These are phyloP conservation scores for Stomorhina lunata DNA, from an alignment of 2,888 invertebrate species.

Conservation along the genomic window DNA sequence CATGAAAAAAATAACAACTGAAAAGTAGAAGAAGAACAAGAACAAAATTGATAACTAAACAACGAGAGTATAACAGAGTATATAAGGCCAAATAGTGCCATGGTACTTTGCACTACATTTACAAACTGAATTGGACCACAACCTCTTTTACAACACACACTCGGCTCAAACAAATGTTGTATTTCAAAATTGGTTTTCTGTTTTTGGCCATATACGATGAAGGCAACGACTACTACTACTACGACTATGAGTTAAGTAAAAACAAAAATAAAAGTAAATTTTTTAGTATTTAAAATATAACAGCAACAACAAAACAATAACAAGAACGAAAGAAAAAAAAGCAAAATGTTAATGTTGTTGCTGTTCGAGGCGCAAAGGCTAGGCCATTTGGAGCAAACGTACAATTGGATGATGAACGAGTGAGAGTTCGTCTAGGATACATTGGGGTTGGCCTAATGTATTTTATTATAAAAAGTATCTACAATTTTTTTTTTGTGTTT, in stretches of 20 bases:
- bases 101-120: slow-evolving; percentile 72
- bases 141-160: slow-evolving; percentile 52
- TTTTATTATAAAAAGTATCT: slow-evolving; percentile 67
- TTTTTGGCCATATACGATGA: slow-evolving; percentile 8
- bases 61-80: slow-evolving; percentile 68
- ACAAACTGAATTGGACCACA: slow-evolving; percentile 62
- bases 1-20: slow-evolving; percentile 10
- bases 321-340: neutral
- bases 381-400: slow-evolving; percentile 74
- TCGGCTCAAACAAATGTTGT: neutral
- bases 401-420: slow-evolving; percentile 78
- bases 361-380: slow-evolving; percentile 65
- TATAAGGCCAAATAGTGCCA: slow-evolving; percentile 75
- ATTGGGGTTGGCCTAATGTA: slow-evolving; percentile 73
- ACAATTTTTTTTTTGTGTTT: slow-evolving; percentile 68
- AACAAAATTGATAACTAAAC: slow-evolving; percentile 51
- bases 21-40: neutral
- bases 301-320: neutral
- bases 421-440: slow-evolving; percentile 69
- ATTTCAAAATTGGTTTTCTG: neutral
- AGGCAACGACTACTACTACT: neutral
- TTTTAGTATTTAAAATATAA: neutral
- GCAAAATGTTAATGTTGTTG: slow-evolving; percentile 52
- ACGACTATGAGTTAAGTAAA: neutral
- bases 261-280: slow-evolving; percentile 1